phyloP scores from a whole-genome alignment of 2,113 vertebrate species.

The Ovis aries region DNA sequence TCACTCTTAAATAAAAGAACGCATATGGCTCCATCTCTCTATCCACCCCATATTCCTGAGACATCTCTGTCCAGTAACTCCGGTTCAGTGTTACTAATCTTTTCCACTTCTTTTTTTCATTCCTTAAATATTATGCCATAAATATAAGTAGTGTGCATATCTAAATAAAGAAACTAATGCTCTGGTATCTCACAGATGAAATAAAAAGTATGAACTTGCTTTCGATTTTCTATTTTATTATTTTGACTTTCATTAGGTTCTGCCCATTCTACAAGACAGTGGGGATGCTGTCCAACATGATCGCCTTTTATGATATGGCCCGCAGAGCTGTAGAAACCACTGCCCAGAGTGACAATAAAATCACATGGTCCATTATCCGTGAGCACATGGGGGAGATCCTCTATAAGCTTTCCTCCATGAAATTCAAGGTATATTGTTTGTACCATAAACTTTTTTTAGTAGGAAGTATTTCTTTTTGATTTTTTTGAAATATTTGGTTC shows the following conservation, averaged over 20 bases:
- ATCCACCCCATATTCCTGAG: background rate
- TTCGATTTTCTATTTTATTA: slow-evolving; percentile 20
- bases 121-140: background rate
- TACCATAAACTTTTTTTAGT: background rate
- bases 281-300: slow-evolving; percentile 96
- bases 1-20: background rate
- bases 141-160: background rate
- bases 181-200: background rate
- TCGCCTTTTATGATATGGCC: slow-evolving; percentile 96
- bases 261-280: slow-evolving; percentile 99
- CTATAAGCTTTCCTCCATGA: slow-evolving; percentile 96
- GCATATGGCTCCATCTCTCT: background rate
- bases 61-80: background rate
- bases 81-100: background rate
- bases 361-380: slow-evolving; percentile 97
- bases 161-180: background rate
- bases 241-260: slow-evolving; percentile 83
- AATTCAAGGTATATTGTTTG: slow-evolving; percentile 90
- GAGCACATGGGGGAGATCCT: slow-evolving; percentile 97
- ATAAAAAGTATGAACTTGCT: background rate
- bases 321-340: slow-evolving; percentile 97
- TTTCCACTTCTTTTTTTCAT: background rate
- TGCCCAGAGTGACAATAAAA: slow-evolving; percentile 96
- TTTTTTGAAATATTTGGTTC: background rate
- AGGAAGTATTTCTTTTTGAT: background rate